A percentile compares a stretch with the other conserved stretches of the same genome.
Conservation (phyloP, 2,113 vertebrate species). For the Anarhynchus alexandrinus region DNA sequence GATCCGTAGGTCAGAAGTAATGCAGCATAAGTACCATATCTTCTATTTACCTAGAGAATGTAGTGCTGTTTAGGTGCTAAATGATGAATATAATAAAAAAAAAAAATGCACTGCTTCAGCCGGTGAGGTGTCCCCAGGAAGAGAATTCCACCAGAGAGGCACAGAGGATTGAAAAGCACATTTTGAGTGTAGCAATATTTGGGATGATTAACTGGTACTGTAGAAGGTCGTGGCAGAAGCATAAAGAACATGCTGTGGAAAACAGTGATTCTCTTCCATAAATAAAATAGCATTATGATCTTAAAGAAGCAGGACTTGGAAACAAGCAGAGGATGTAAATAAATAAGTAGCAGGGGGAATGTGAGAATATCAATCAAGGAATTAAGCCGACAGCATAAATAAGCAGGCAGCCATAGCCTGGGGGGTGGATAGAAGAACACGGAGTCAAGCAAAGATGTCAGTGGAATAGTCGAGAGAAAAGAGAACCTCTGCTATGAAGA, state of each 20-base stretch:
- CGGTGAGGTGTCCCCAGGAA: background rate
- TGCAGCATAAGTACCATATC: background rate
- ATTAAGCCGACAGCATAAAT: constrained; percentile 70
- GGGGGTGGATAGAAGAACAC: constrained; percentile 34
- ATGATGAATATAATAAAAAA: constrained; percentile 13
- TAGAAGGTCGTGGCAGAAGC: constrained; percentile 52
- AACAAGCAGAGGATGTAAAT: constrained; percentile 60
- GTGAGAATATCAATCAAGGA: constrained; percentile 68
- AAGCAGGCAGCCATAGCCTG: constrained; percentile 59
- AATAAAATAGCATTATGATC: constrained; percentile 43
- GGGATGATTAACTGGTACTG: constrained; percentile 46
- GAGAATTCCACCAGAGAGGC: background rate
- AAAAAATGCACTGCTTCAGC: background rate
- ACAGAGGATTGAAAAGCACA: background rate
- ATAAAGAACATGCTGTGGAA: constrained; percentile 57
- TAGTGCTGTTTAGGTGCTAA: constrained; percentile 7
- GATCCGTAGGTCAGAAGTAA: background rate
- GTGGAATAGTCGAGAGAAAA: background rate
- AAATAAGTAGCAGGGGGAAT: constrained; percentile 63
- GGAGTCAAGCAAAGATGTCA: constrained; percentile 49
- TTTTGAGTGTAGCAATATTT: background rate
- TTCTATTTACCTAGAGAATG: background rate
- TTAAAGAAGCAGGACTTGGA: constrained; percentile 55
- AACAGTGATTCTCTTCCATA: constrained; percentile 45
- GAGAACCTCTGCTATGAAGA: constrained; percentile 12